Conservation (phyloP, 2,888 invertebrate species). For the Diarsia mendica region DNA sequence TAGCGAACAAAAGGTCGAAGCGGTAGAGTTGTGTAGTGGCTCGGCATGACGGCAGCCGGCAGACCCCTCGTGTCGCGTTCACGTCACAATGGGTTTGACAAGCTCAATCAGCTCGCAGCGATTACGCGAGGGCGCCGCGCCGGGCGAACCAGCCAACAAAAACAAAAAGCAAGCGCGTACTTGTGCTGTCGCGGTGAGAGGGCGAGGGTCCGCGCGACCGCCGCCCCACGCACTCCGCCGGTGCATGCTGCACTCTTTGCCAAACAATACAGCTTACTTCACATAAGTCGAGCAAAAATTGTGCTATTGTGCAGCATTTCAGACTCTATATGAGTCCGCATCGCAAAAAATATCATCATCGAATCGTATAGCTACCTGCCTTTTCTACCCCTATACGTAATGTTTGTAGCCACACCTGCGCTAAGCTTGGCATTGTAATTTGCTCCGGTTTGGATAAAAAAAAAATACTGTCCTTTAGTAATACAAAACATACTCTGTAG, state of each 20-base stretch:
- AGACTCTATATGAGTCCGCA: not conserved
- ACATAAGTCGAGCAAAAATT: not conserved
- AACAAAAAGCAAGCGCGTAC: slow-evolving; percentile 31
- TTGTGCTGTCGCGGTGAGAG: slow-evolving; percentile 1
- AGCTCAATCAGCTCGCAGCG: not conserved
- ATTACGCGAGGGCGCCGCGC: not conserved
- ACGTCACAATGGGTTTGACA: slow-evolving; percentile 1
- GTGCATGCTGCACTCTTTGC: not conserved
- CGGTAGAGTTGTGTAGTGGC: not conserved
- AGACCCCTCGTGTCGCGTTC: not conserved
- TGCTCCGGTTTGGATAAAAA: slow-evolving; percentile 14
- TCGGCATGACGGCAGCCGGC: not conserved
- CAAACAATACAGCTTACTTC: not conserved
- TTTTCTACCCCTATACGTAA: not conserved
- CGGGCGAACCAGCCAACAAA: not conserved
- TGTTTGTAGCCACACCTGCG: slow-evolving; percentile 23
- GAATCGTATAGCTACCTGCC: slow-evolving; percentile 30
- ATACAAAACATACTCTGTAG: slow-evolving; percentile 20
- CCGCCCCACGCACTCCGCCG: not conserved
- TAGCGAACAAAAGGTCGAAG: not conserved
- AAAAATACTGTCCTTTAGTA: not conserved
- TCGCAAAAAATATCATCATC: too few relatives aligned
- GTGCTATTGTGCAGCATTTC: not conserved
- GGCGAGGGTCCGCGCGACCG: slow-evolving; percentile 27
- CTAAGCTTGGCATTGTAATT: slow-evolving; percentile 17